Base-by-base conservation (phyloP, 2,113 vertebrate genomes). In the Chaenogobius annularis region DNA sequence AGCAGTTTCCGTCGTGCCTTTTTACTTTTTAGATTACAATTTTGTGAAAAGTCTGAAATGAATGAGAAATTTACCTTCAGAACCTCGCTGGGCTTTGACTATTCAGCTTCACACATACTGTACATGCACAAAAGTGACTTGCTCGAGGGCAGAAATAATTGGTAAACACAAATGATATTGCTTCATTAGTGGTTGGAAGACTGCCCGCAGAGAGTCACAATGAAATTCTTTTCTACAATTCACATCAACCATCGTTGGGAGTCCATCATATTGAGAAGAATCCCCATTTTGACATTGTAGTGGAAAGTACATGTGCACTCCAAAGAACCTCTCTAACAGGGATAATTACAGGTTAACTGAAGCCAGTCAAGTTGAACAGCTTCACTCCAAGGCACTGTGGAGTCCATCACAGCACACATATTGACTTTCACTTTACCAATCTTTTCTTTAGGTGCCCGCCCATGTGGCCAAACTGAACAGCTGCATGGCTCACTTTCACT, bases 381-480 rank as follows among this genome's bases (percentile, higher is more conserved):
- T n/a, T 63, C 35, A n/a, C 15, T 19, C 8, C 31, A 63, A 35
- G n/a, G 61, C 61, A 63, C 61, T n/a, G 61, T 47, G 10, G 40
- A 66, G 19, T 44, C 37, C 64, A 63, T 63, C 80, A 73, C 44
- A 19, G 74, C 35, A 44, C 40, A 54, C 40, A 67, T 61, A 77
- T 68, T 67, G 75, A 74, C 78, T 7, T 72, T 82, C 74, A 77
- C 75, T 70, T 80, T 84, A 74, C 76, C 61, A 56, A 74, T 79
- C 74, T 69, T 83, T 73, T 85, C 70, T 74, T 77, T 71, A 73
- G 54, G 52, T 48, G 66, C 80, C 76, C 79, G 50, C 74, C 86
- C 85, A 79, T 74, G 84, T 83, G 86, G 75, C 83, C 84, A 79
- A 77, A 84, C 79, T 81, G 88, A 89, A 86, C 89, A 88, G 84